A percentile compares a stretch with the other conserved stretches of the same genome.
Evolutionary conservation across 2,797 vertebrate genomes (phyloP).

Genomic region (Emydoidea blandingii): DNA sequence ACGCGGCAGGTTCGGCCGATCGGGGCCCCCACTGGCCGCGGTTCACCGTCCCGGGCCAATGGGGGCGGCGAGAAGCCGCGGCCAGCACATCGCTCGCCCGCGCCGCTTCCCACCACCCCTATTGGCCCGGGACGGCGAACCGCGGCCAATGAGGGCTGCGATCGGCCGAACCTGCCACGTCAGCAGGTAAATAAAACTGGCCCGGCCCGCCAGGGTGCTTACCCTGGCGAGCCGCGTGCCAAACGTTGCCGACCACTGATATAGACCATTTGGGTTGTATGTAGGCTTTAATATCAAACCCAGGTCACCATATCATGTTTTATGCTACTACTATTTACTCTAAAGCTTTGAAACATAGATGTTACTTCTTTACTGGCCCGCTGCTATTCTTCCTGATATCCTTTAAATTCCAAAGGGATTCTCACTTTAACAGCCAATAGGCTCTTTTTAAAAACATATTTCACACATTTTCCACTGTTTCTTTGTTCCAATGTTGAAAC

Average conservation of each 20-base stretch:
- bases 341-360: neutral
- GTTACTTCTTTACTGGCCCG: neutral
- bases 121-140: no score
- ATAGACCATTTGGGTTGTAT: conserved; percentile 15
- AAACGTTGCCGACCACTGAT: neutral
- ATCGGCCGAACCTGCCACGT: no score
- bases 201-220: no score
- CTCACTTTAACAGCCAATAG: conserved; percentile 34
- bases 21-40: no score
- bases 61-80: no score
- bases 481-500: conserved; percentile 43
- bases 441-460: conserved; percentile 18
- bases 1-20: no score
- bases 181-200: no score
- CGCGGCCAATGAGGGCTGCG: no score
- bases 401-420: conserved; percentile 28
- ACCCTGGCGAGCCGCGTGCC: no score
- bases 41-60: no score
- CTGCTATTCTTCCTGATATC: conserved; percentile 17
- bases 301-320: neutral
- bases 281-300: conserved; percentile 6
- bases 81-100: no score
- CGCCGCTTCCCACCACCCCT: no score
- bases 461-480: conserved; percentile 36
- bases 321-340: conserved; percentile 26